phyloP scores from a whole-genome alignment of 2,113 vertebrate genomes.

The Cariama cristata region DNA sequence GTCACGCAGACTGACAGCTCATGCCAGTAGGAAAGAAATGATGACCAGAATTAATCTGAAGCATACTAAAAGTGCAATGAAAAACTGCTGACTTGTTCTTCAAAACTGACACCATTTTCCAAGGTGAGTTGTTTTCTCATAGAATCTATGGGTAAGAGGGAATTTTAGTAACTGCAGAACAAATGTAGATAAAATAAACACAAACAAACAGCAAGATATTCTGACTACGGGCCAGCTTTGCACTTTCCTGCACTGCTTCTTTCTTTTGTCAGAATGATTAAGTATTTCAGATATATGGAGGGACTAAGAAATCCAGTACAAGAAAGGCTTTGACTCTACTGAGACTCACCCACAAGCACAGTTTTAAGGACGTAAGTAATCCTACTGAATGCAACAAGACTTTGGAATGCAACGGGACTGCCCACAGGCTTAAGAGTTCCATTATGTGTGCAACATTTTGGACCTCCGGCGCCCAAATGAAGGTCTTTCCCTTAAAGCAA shows the following conservation, averaged over 20 bases:
- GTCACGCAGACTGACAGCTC: rapidly evolving
- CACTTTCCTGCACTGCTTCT: not conserved
- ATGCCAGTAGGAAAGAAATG: not conserved
- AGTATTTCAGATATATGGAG: not conserved
- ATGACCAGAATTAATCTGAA: not conserved
- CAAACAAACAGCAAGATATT: not conserved
- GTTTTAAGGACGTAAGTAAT: not conserved
- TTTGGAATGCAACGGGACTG: not conserved
- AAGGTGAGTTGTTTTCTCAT: not conserved
- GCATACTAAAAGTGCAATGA: not conserved
- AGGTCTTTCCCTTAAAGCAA: not conserved
- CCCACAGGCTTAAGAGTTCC: not conserved
- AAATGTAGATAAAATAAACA: not conserved
- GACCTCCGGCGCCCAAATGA: not conserved
- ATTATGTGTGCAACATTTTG: not conserved
- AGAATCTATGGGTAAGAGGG: not conserved
- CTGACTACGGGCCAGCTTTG: not conserved
- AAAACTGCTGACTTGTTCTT: not conserved
- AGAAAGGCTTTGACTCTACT: not conserved
- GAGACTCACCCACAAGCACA: not conserved
- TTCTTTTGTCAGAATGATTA: not conserved
- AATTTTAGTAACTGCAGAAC: not conserved
- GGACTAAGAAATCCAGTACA: not conserved
- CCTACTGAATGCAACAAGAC: not conserved
- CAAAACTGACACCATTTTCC: not conserved